These are phyloP conservation scores for Progne subis DNA, from an alignment of 2,113 vertebrate species.

Conservation along the genomic window DNA sequence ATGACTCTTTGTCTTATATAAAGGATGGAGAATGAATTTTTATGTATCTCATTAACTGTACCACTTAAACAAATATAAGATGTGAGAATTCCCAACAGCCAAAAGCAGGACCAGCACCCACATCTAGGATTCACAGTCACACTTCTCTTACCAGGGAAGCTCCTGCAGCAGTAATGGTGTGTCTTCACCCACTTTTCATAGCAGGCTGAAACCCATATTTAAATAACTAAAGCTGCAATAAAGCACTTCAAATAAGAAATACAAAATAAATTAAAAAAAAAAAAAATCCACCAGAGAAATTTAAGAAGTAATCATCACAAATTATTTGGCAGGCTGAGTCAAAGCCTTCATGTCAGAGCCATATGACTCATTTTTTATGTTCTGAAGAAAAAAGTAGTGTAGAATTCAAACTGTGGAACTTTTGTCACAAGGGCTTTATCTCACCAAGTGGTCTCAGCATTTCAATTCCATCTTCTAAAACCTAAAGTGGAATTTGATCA, in stretches of 20 bases:
- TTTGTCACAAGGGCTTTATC: not conserved
- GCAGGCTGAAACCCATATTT: not conserved
- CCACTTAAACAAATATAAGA: not conserved
- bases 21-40: not conserved
- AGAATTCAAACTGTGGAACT: not conserved
- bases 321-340: not conserved
- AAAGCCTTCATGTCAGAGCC: not conserved
- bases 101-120: not conserved
- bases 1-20: not conserved
- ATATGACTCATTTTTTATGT: not conserved
- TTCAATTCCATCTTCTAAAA: slow-evolving; percentile 1
- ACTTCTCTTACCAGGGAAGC: not conserved
- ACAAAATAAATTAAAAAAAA: not conserved
- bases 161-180: not conserved
- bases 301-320: not conserved
- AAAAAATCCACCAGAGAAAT: not conserved
- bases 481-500: slow-evolving; percentile 5
- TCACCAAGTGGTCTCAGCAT: not conserved
- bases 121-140: not conserved
- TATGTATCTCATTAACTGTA: not conserved
- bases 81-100: not conserved
- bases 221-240: not conserved
- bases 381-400: not conserved
- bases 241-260: not conserved
- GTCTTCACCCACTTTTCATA: not conserved